Conservation (phyloP, 2,113 vertebrate genomes). For the Gallinago paraguaiae region DNA sequence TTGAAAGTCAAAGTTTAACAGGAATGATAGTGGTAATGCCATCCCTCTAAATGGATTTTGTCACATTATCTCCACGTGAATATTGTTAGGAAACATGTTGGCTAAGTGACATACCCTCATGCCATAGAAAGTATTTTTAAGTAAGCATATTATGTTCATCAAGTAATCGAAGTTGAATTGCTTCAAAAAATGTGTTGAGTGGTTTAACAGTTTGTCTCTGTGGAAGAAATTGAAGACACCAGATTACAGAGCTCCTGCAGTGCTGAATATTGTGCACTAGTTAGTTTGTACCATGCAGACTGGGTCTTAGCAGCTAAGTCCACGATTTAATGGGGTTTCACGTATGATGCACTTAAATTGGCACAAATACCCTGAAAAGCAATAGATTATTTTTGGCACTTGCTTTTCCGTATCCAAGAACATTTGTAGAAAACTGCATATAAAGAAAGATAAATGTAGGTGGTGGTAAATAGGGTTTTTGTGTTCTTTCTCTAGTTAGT, state of each 20-base stretch:
- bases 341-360: neutral
- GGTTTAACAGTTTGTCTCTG: neutral
- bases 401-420: neutral
- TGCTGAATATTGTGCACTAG: neutral
- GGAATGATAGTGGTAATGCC: neutral
- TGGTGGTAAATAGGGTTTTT: fast-evolving
- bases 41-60: neutral
- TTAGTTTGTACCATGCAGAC: neutral
- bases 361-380: neutral
- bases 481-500: neutral
- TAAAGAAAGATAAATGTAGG: neutral
- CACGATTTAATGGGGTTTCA: neutral
- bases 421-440: neutral
- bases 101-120: neutral
- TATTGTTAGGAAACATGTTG: neutral
- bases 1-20: neutral
- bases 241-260: neutral
- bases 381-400: neutral
- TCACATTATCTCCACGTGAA: neutral
- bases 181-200: neutral
- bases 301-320: neutral
- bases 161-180: neutral
- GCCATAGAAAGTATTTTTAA: neutral
- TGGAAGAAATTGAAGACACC: neutral
- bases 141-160: neutral